These are phyloP conservation scores for Solenodon paradoxus DNA, from an alignment of 2,113 vertebrate genomes.

Conservation along the genomic window DNA sequence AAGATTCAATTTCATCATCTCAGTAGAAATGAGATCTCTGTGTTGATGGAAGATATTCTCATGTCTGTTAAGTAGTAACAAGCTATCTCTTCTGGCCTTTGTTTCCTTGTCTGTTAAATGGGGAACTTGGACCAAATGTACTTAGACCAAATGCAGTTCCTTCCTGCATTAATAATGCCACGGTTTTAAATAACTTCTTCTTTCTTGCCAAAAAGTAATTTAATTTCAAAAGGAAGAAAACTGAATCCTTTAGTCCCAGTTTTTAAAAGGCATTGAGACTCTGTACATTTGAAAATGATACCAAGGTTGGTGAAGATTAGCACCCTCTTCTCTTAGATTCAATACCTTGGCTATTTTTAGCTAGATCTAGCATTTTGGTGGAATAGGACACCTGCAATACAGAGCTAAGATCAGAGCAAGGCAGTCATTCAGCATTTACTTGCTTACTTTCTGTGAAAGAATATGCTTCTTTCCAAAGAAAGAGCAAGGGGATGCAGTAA, in stretches of 20 bases:
- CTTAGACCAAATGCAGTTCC: neutral
- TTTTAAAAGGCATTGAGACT: constrained; percentile 36
- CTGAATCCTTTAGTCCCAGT: neutral
- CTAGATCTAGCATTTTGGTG: neutral
- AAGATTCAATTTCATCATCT: constrained; percentile 1
- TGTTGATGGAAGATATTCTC: neutral
- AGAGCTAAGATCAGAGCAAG: neutral
- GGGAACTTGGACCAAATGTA: constrained; percentile 27
- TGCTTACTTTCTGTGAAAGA: neutral
- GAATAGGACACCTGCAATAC: neutral
- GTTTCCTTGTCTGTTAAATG: constrained; percentile 55
- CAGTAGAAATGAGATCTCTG: neutral
- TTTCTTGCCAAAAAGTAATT: constrained; percentile 38
- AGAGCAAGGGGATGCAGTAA: neutral
- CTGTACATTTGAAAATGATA: constrained; percentile 52
- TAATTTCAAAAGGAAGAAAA: constrained; percentile 53
- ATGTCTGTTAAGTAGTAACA: neutral
- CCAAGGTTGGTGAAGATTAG: neutral
- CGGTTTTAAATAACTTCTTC: constrained; percentile 51
- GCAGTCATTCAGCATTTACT: neutral
- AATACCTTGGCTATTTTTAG: constrained; percentile 16
- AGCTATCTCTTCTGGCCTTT: neutral
- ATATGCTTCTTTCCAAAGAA: neutral
- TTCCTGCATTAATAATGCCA: constrained; percentile 61
- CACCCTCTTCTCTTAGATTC: neutral